A percentile compares a stretch with the other conserved stretches of the same genome.
phyloP scores from a whole-genome alignment of 2,888 invertebrate genomes.

The Choristoneura rosaceana region DNA sequence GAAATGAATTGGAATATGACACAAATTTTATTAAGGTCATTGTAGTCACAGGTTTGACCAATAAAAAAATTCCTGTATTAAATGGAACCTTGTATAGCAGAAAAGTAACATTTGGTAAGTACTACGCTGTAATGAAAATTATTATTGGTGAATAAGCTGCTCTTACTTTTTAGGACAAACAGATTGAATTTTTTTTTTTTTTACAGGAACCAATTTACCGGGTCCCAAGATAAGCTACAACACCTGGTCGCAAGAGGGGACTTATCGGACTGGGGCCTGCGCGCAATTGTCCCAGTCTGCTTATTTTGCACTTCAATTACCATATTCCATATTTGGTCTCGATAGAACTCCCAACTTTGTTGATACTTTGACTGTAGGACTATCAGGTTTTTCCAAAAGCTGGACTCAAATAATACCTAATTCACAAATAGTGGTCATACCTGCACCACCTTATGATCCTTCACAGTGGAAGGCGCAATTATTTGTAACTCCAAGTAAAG shows the following conservation, averaged over 20 bases:
- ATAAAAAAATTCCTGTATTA: constrained; percentile 88
- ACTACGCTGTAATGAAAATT: background rate
- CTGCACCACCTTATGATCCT: constrained; percentile 91
- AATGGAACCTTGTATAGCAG: constrained; percentile 91
- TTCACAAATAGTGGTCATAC: constrained; percentile 98
- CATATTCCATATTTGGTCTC: constrained; percentile 98
- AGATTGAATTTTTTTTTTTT: constrained; percentile 9
- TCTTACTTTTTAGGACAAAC: background rate
- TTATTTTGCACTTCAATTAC: constrained; percentile 96
- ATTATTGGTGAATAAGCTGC: background rate
- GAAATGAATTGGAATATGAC: constrained; percentile 96
- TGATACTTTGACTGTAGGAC: constrained; percentile 93
- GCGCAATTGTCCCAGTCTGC: constrained; percentile 97
- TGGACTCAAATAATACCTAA: constrained; percentile 99
- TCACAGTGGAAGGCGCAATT: constrained; percentile 95
- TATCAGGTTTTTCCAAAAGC: constrained; percentile 88
- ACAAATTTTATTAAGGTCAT: constrained; percentile 98
- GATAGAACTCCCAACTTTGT: constrained; percentile 99
- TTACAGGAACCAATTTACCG: constrained; percentile 92
- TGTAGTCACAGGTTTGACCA: constrained; percentile 93
- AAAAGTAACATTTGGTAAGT: constrained; percentile 90
- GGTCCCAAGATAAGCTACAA: constrained; percentile 95
- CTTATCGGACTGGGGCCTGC: constrained; percentile 91
- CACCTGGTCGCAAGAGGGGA: constrained; percentile 95
- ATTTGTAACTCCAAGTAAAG: constrained; percentile 97